Percentiles rank a stretch among this genome's conserved stretches.
phyloP scores from a whole-genome alignment of 2,888 invertebrate species.

The Dascillus cervinus region DNA sequence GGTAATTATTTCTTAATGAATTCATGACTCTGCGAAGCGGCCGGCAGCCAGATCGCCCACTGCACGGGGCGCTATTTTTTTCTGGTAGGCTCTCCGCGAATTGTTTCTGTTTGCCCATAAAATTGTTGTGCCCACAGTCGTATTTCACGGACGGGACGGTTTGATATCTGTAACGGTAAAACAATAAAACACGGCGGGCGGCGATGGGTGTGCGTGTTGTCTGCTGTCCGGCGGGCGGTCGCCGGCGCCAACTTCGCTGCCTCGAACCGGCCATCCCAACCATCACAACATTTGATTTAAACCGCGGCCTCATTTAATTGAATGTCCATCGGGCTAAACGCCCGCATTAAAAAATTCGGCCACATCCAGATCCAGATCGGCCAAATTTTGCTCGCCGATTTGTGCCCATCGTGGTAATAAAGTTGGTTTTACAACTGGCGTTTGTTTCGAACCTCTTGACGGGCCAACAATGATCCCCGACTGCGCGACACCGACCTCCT shows the following conservation, averaged over 20 bases:
- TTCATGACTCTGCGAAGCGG: slow-evolving; percentile 21
- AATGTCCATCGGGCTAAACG: too few species aligned
- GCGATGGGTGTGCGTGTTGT: slow-evolving; percentile 38
- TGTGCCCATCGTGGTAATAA: slow-evolving; percentile 39
- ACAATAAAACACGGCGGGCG: slow-evolving; percentile 44
- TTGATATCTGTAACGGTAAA: slow-evolving; percentile 42
- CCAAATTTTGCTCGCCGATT: too few species aligned
- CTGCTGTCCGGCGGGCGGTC: slow-evolving; percentile 40
- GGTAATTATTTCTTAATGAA: slow-evolving; percentile 28
- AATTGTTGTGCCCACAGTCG: slow-evolving; percentile 23
- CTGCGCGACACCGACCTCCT: slow-evolving; percentile 37
- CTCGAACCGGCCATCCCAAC: slow-evolving; percentile 2
- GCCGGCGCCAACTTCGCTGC: slow-evolving; percentile 33
- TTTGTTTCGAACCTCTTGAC: slow-evolving; percentile 38
- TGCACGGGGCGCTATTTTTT: too few species aligned
- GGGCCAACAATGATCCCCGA: slow-evolving; percentile 40
- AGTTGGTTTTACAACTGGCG: slow-evolving; percentile 42
- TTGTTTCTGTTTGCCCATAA: slow-evolving; percentile 29
- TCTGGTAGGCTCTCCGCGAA: too few species aligned
- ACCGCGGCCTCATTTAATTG: too few species aligned
- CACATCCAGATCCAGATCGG: too few species aligned
- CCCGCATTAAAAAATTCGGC: too few species aligned
- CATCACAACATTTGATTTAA: too few species aligned
- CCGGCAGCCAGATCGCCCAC: slow-evolving; percentile 16
- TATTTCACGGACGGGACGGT: slow-evolving; percentile 25